phyloP scores from a whole-genome alignment of 2,797 vertebrate species.

The Psittacula derbiana region DNA sequence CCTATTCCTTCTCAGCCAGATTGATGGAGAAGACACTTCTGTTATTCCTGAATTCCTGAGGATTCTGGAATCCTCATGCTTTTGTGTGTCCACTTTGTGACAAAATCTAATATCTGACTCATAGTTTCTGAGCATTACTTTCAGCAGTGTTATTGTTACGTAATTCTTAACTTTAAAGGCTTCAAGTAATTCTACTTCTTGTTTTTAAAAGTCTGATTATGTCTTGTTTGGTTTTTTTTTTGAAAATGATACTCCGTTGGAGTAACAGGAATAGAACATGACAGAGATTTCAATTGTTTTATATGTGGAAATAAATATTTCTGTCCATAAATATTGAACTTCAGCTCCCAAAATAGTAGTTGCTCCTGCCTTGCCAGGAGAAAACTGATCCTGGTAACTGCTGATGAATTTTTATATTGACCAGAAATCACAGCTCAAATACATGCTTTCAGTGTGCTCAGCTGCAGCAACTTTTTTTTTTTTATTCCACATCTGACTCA shows the following conservation, averaged over 20 bases:
- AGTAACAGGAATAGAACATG: neutral
- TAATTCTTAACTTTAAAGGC: neutral
- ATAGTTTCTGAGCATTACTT: neutral
- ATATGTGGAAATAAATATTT: neutral
- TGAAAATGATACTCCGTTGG: neutral
- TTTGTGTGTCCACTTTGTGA: neutral
- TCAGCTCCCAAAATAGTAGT: neutral
- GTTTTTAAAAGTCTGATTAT: neutral
- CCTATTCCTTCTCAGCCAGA: neutral
- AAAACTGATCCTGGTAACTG: neutral
- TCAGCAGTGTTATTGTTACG: neutral
- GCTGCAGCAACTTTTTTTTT: neutral
- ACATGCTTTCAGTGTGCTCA: neutral
- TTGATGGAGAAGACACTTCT: neutral
- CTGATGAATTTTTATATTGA: neutral
- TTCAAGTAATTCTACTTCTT: neutral
- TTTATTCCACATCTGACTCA: neutral
- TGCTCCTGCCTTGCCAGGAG: neutral
- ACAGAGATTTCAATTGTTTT: neutral
- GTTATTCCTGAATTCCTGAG: neutral
- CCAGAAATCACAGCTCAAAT: neutral
- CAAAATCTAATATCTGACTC: neutral
- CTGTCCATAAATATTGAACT: neutral
- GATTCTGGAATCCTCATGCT: neutral
- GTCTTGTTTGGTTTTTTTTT: neutral